These are phyloP conservation scores for Poeciliopsis paucimaculata DNA, from an alignment of 2,797 vertebrate species.

Conservation along the genomic window DNA sequence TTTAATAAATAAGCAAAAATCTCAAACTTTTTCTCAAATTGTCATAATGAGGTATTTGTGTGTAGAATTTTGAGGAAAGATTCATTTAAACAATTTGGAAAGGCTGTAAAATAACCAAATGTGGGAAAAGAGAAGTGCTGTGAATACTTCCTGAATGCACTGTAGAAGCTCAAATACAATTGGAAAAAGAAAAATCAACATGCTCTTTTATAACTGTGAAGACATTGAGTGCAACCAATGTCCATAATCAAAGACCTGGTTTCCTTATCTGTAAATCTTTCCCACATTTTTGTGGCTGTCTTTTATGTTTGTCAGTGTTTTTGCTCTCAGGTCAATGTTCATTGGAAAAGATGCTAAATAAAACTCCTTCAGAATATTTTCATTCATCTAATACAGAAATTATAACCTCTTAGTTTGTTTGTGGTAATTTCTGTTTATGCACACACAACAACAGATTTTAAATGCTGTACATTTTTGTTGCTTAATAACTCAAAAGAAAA, in stretches of 20 bases:
- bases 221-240: background rate
- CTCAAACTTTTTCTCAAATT: background rate
- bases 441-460: background rate
- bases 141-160: background rate
- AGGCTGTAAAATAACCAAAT: background rate
- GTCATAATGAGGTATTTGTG: background rate
- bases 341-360: background rate
- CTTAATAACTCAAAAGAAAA: background rate
- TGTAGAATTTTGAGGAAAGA: background rate
- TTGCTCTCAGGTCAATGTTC: background rate
- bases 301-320: background rate
- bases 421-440: background rate
- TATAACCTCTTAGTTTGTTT: background rate
- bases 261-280: background rate
- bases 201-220: background rate
- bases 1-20: background rate
- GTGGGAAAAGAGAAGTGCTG: background rate
- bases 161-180: too few relatives aligned
- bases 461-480: background rate
- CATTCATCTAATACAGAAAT: background rate
- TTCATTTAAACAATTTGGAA: background rate
- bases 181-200: background rate
- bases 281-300: background rate
- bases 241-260: background rate
- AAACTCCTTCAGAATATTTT: background rate